These are phyloP conservation scores for Pollachius pollachius DNA, from an alignment of 2,113 vertebrate genomes.

Conservation along the genomic window DNA sequence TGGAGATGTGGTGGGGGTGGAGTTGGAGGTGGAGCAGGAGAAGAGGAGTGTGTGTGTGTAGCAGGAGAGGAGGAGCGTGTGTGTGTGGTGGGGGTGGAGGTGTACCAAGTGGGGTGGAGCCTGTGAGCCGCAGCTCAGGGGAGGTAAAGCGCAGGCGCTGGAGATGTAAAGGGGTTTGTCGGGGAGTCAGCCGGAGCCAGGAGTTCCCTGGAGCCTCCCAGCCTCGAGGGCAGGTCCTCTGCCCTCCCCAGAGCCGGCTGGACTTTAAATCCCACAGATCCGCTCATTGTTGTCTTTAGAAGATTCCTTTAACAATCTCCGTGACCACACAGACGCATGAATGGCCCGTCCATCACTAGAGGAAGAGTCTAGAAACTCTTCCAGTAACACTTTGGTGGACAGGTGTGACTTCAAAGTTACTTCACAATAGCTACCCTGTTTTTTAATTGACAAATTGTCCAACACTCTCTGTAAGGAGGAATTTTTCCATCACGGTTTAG, in stretches of 20 bases:
- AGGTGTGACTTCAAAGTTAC: not conserved
- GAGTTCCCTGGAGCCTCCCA: slow-evolving; percentile 46
- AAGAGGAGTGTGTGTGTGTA: slow-evolving; percentile 19
- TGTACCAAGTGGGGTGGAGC: slow-evolving; percentile 3
- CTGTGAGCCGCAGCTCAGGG: not conserved
- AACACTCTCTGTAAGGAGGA: not conserved
- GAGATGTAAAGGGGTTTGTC: slow-evolving; percentile 44
- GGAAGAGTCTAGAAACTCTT: slow-evolving; percentile 27
- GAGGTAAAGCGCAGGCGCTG: slow-evolving; percentile 15
- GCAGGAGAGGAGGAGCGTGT: slow-evolving; percentile 18
- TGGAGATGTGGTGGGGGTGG: not conserved
- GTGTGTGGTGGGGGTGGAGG: slow-evolving; percentile 8
- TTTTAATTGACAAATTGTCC: no score
- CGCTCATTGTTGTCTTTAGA: slow-evolving; percentile 68
- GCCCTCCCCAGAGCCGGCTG: slow-evolving; percentile 56
- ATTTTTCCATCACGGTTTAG: slow-evolving; percentile 28
- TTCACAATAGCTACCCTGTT: not conserved
- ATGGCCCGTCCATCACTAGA: slow-evolving; percentile 34
- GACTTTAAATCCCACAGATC: slow-evolving; percentile 65
- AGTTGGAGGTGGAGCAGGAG: not conserved
- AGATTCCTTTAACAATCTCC: slow-evolving; percentile 59
- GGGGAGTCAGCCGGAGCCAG: slow-evolving; percentile 41
- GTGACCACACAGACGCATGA: slow-evolving; percentile 62
- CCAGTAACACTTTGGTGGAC: slow-evolving; percentile 18
- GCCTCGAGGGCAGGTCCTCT: slow-evolving; percentile 52